phyloP scores from a whole-genome alignment of 2,113 vertebrate genomes.

The Dromas ardeola region DNA sequence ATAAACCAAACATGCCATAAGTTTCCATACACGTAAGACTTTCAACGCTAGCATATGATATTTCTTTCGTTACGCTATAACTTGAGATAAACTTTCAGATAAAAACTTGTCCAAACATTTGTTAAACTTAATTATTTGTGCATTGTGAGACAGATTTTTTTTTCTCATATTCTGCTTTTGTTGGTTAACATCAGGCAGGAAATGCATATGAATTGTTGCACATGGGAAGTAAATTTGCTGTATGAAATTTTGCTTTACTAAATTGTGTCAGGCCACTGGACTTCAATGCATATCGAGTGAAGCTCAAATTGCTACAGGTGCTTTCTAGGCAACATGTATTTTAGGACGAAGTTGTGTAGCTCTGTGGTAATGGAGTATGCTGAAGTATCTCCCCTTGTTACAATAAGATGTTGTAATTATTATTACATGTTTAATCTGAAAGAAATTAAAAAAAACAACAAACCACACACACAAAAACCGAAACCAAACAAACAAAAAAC shows the following conservation, averaged over 20 bases:
- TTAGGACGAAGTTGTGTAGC: neutral
- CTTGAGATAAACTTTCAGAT: neutral
- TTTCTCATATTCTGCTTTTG: neutral
- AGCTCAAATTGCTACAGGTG: neutral
- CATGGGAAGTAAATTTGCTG: neutral
- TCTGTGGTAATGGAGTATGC: neutral
- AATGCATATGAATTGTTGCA: neutral
- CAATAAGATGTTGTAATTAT: neutral
- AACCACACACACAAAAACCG: no score
- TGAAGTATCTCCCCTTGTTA: neutral
- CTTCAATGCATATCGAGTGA: neutral
- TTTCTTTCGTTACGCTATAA: neutral
- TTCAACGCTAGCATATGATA: neutral
- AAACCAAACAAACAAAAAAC: neutral
- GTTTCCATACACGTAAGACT: neutral
- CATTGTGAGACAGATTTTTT: neutral
- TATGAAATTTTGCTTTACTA: neutral
- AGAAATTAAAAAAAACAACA: neutral
- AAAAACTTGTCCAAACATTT: neutral
- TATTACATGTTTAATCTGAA: neutral
- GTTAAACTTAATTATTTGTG: neutral
- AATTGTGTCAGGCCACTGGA: neutral
- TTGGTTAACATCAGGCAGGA: neutral
- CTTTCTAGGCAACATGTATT: neutral
- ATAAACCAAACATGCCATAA: fast-evolving